Evolutionary conservation across 2,797 vertebrate genomes (phyloP).

Genomic region (Ctenochaetus hawaiiensis): DNA sequence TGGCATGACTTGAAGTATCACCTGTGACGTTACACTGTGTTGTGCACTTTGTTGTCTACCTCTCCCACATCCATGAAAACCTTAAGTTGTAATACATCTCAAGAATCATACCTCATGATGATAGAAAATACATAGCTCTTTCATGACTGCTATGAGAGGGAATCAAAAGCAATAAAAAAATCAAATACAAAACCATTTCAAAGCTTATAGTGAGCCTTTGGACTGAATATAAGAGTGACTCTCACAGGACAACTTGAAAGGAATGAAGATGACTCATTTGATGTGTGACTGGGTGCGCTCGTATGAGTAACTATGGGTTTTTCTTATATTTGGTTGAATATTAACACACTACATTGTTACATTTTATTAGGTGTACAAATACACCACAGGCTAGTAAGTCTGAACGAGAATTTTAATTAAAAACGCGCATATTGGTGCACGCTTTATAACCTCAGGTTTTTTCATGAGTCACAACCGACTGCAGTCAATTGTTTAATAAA

Average conservation of each 20-base stretch:
- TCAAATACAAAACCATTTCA: constrained; percentile 71
- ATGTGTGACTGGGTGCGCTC: constrained; percentile 26
- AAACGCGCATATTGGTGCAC: constrained; percentile 66
- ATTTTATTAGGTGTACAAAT: constrained; percentile 63
- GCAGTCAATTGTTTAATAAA: constrained; percentile 64
- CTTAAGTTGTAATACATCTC: constrained; percentile 55
- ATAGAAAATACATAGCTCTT: constrained; percentile 49
- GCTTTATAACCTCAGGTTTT: constrained; percentile 70
- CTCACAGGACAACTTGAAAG: constrained; percentile 74
- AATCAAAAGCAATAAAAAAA: constrained; percentile 61
- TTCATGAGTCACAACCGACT: constrained; percentile 61
- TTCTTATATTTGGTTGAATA: constrained; percentile 42
- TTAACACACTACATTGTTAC: constrained; percentile 43
- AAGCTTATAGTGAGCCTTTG: constrained; percentile 59
- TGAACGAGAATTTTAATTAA: constrained; percentile 78
- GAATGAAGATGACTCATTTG: constrained; percentile 76
- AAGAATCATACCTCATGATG: constrained; percentile 46
- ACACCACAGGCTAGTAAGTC: constrained; percentile 69
- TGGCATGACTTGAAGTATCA: constrained; percentile 45
- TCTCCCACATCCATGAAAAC: constrained; percentile 28
- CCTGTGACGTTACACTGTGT: constrained; percentile 51
- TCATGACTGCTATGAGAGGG: constrained; percentile 41
- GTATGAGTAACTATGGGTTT: not conserved
- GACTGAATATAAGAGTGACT: constrained; percentile 60
- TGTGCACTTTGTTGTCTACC: constrained; percentile 51